Percentiles rank a stretch among this genome's conserved stretches.
Evolutionary conservation across 2,797 vertebrate species (phyloP).

Genomic region (Tarsius wallacei): DNA sequence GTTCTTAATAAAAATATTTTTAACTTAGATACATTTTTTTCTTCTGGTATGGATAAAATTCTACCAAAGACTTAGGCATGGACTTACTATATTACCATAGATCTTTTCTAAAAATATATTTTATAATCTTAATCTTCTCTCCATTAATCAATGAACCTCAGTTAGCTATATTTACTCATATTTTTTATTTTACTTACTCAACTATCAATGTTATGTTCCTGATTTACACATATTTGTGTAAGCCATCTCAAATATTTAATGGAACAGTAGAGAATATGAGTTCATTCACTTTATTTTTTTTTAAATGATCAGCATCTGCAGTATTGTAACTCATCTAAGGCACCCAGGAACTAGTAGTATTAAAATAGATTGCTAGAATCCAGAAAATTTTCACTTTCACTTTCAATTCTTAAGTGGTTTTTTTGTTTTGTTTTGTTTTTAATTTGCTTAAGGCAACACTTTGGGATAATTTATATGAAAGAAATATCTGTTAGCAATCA

Average conservation of each 20-base stretch:
- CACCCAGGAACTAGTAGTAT: not conserved
- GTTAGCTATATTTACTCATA: not conserved
- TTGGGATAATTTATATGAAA: not conserved
- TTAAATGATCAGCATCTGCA: not conserved
- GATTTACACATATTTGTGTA: not conserved
- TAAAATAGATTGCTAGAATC: not conserved
- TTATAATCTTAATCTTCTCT: not conserved
- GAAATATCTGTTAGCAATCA: constrained; percentile 4
- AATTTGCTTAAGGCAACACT: not conserved
- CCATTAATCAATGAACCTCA: not conserved
- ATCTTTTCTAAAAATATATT: not conserved
- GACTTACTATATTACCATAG: not conserved
- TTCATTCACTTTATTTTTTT: not conserved
- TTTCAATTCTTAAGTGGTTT: not conserved
- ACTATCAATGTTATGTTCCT: not conserved
- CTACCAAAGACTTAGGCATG: not conserved
- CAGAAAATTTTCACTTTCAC: not conserved
- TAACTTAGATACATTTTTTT: constrained; percentile 4
- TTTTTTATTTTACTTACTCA: not conserved
- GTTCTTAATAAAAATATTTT: not conserved
- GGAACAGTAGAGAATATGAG: not conserved
- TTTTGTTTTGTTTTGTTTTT: not conserved
- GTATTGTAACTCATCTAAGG: not conserved
- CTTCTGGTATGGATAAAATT: not conserved
- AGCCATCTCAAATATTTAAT: not conserved